Base-by-base conservation (phyloP, 2,888 invertebrate species). In the Himalopsyche tibetana region DNA sequence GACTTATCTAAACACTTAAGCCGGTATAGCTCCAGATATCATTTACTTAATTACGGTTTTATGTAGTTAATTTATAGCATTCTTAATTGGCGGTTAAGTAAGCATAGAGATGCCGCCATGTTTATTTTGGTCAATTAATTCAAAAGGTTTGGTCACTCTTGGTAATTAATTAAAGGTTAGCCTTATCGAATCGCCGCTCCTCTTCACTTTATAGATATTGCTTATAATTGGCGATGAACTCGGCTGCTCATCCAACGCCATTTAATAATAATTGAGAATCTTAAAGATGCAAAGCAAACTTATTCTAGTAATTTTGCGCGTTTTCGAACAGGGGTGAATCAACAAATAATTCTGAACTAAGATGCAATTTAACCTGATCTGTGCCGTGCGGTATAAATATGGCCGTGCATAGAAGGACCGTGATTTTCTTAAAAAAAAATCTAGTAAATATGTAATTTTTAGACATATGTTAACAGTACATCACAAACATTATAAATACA, bases 21-120 rank as follows among this genome's bases (percentile, higher is more conserved):
- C 38, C 74, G 74, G 74, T 74, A 74, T 74, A 74, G 74, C 74
- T 74, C 74, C 74, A 74, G 74, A 74, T 74, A 74, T 74, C 74
- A 38, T 74, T 74, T 38, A 74, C 12, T 74, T 74, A 74, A 74
- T 74, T 74, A 38, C 74, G 36, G 74, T 74, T 74, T 74, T 74
- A 74, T 74, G 36, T 36, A 36, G 28, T 38, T 74, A 74, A 74
- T 74, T 74, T 74, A 74, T 38, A 38, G 74, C 5, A 12, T 36
- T 74, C 74, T 74, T 74, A 74, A 74, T 74, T 74, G 74, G 74
- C 36, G 74, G 74, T 74, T 74, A 38, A 74, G 74, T 74, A 74
- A 28, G 38, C 74, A 74, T 74, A 74, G 74, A 74, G 74, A 74
- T 36, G 38, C 74, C 74, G 74, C 74, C 74, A 74, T 74, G 38